Conservation (phyloP, 2,888 invertebrate species). For the Anagyrus pseudococci region DNA sequence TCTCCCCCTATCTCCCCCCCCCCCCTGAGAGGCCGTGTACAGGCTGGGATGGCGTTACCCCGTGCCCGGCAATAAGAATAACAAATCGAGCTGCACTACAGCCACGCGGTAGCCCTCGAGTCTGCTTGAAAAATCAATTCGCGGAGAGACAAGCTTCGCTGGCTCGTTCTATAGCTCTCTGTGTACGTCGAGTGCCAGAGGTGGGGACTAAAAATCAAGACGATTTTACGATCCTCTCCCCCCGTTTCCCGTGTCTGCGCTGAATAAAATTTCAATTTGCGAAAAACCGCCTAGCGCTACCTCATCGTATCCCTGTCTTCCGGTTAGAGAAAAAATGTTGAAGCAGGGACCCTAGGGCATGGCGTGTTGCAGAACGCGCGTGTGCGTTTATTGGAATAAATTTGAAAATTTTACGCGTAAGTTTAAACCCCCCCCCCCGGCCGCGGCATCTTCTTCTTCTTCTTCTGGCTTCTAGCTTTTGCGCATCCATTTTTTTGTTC, state of each 20-base stretch:
- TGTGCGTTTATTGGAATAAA: conserved; percentile 30
- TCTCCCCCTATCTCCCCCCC: no score
- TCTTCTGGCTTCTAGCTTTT: not conserved
- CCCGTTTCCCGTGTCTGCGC: no score
- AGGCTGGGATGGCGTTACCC: no score
- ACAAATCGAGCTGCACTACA: no score
- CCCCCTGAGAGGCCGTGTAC: no score
- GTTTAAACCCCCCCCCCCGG: not conserved
- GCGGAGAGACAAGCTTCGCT: conserved; percentile 13
- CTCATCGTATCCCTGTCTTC: no score
- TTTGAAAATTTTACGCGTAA: conserved; percentile 19
- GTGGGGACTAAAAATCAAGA: not conserved
- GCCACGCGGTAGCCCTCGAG: no score
- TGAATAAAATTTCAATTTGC: conserved; percentile 34
- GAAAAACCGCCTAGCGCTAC: not conserved
- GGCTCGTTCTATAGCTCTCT: no score
- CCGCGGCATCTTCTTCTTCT: not conserved
- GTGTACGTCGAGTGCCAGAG: not conserved
- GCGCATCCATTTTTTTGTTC: not conserved
- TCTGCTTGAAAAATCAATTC: conserved; percentile 9
- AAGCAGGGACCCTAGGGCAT: no score
- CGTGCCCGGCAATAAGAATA: no score
- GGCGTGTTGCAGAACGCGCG: not conserved
- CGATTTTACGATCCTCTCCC: not conserved
- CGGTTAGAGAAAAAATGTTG: no score